phyloP scores from a whole-genome alignment of 2,888 invertebrate species.

The Cerastis rubricosa region DNA sequence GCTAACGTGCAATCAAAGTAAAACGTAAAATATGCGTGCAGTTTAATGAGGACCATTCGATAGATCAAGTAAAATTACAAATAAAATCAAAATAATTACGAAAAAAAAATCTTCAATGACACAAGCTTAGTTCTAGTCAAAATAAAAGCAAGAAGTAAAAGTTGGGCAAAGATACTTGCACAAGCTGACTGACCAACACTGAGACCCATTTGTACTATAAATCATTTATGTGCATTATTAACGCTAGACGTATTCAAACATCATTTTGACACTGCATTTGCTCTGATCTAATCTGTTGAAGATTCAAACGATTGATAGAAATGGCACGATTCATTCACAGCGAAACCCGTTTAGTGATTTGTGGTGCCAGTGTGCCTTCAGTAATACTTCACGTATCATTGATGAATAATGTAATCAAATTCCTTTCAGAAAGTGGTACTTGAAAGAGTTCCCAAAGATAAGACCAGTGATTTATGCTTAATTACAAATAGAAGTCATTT shows the following conservation, averaged over 20 bases:
- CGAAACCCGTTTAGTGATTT: background rate
- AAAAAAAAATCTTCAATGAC: constrained; percentile 3
- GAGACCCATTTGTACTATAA: background rate
- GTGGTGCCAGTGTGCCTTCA: background rate
- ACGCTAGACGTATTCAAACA: background rate
- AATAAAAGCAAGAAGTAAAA: constrained; percentile 26
- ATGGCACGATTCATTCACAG: background rate
- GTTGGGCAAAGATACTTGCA: background rate
- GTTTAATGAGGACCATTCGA: background rate
- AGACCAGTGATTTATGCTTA: background rate
- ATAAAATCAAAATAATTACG: background rate
- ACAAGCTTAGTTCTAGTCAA: constrained; percentile 14
- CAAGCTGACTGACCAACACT: constrained; percentile 15
- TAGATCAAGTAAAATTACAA: background rate
- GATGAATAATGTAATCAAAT: background rate
- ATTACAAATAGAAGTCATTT: background rate
- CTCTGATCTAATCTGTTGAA: background rate
- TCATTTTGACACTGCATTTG: background rate
- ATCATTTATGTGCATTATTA: background rate
- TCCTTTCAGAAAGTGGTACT: too few species aligned
- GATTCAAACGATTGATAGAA: background rate
- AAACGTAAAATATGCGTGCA: constrained; percentile 41
- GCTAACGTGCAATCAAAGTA: constrained; percentile 27
- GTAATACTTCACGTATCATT: background rate
- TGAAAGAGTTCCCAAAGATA: background rate